Evolutionary conservation across 1,140 invertebrate genomes (phyloP).

Genomic region (Gerris buenoi): DNA sequence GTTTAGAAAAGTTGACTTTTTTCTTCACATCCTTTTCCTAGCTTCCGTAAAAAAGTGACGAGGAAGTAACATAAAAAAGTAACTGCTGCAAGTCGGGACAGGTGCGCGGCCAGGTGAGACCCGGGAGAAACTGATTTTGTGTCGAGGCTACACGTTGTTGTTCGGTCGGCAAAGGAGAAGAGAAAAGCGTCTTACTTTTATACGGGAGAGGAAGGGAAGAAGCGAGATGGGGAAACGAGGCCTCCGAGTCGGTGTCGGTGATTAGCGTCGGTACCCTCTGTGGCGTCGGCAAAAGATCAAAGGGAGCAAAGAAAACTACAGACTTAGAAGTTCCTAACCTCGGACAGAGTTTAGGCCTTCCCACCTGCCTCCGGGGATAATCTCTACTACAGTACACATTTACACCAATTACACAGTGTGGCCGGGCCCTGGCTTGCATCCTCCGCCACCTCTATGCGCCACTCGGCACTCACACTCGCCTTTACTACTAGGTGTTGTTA

Average conservation of each 20-base stretch:
- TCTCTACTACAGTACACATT: neutral
- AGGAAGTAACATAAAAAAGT: too few relatives aligned
- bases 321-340: neutral
- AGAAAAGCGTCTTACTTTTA: neutral
- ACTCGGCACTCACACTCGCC: neutral
- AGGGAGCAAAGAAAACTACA: neutral
- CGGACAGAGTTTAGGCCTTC: too few relatives aligned
- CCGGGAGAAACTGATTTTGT: too few relatives aligned
- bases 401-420: neutral
- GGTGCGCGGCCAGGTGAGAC: too few relatives aligned
- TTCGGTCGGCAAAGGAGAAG: too few relatives aligned
- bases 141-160: too few relatives aligned
- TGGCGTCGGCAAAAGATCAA: neutral
- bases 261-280: neutral
- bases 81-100: too few relatives aligned
- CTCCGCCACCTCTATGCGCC: too few relatives aligned
- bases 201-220: neutral
- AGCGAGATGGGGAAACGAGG: neutral
- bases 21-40: too few relatives aligned
- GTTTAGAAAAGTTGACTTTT: too few relatives aligned
- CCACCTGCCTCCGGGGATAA: neutral
- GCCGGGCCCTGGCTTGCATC: too few relatives aligned
- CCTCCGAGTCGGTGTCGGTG: neutral
- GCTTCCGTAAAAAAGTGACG: too few relatives aligned
- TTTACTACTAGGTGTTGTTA: neutral